These are phyloP conservation scores for Galerucella pusilla DNA, from an alignment of 2,888 invertebrate genomes.

Conservation along the genomic window DNA sequence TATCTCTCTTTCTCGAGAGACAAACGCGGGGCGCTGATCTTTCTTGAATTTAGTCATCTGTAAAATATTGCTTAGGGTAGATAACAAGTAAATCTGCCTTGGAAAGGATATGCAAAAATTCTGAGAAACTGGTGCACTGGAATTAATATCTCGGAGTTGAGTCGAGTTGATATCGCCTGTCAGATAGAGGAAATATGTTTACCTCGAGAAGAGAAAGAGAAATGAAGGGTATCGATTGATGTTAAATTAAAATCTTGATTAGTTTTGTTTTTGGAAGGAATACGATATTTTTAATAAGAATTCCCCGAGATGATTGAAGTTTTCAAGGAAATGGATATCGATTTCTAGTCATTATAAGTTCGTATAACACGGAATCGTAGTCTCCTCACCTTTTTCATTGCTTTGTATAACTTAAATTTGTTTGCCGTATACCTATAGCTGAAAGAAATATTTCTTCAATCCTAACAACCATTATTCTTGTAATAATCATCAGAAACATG, in stretches of 20 bases:
- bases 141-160: constrained; percentile 29
- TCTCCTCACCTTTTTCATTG: neutral
- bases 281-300: constrained; percentile 14
- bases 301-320: neutral
- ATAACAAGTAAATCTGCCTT: constrained; percentile 39
- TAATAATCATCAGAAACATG: too few species aligned
- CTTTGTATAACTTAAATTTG: neutral
- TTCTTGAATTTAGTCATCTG: constrained; percentile 55
- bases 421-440: neutral
- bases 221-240: constrained; percentile 18
- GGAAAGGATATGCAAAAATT: constrained; percentile 31
- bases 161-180: constrained; percentile 7
- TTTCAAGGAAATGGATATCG: constrained; percentile 3
- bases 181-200: constrained; percentile 15
- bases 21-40: constrained; percentile 48
- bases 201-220: constrained; percentile 12
- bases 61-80: constrained; percentile 57
- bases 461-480: too few species aligned
- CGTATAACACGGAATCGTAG: neutral
- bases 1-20: constrained; percentile 44
- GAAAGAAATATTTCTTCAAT: too few species aligned
- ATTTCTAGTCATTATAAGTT: constrained; percentile 15
- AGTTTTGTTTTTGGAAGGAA: constrained; percentile 27
- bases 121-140: constrained; percentile 29
- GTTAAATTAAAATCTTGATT: constrained; percentile 32